Conservation (phyloP, 2,113 vertebrate species). For the Elephantulus edwardii region DNA sequence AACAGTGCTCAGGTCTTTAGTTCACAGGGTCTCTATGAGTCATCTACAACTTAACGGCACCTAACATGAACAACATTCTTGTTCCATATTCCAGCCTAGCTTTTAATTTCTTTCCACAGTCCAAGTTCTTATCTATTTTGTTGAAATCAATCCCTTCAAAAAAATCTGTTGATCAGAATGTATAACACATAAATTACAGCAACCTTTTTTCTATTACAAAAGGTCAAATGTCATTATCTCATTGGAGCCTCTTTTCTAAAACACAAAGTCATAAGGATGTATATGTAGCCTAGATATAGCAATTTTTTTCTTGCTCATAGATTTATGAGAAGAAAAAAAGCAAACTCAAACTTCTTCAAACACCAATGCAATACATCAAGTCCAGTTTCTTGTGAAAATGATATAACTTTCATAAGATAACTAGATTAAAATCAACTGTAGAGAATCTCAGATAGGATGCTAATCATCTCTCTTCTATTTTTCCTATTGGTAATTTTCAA, state of each 20-base stretch:
- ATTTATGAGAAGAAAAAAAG: background rate
- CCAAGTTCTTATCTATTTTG: background rate
- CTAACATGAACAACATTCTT: background rate
- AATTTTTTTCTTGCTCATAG: background rate
- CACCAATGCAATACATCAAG: background rate
- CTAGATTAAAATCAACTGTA: background rate
- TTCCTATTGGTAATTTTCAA: background rate
- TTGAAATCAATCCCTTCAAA: background rate
- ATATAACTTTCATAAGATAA: background rate
- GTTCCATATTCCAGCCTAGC: background rate
- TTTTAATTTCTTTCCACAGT: background rate
- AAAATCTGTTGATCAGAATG: background rate
- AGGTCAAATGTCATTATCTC: background rate
- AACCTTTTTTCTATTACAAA: background rate
- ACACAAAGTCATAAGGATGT: background rate
- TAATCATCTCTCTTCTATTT: background rate
- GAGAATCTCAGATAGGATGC: background rate
- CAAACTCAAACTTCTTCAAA: too few relatives aligned
- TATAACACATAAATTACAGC: background rate
- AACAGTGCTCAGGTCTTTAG: too few relatives aligned
- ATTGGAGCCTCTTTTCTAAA: background rate
- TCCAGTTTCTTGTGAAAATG: constrained; percentile 11
- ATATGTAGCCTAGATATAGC: background rate
- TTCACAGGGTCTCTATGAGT: too few relatives aligned
- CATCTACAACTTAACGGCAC: too few relatives aligned